phyloP scores from a whole-genome alignment of 2,113 vertebrate genomes.

The Hemibates koningsi region DNA sequence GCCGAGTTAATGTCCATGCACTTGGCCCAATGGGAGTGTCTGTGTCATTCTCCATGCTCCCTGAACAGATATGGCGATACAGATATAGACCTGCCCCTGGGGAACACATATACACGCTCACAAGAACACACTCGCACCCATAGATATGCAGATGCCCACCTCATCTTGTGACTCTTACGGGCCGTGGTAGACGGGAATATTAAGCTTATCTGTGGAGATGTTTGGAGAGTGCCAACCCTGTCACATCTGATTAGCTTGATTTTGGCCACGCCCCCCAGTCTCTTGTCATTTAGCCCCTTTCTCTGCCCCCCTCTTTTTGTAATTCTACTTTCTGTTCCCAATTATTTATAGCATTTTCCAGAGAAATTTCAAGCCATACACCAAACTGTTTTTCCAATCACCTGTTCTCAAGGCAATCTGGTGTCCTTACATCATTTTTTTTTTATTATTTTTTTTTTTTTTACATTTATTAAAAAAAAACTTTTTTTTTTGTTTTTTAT shows the following conservation, averaged over 20 bases:
- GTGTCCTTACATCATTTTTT: background rate
- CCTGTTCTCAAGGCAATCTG: background rate
- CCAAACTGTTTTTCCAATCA: background rate
- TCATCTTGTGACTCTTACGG: slow-evolving; percentile 16
- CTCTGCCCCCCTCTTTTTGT: background rate
- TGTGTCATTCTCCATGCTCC: slow-evolving; percentile 52
- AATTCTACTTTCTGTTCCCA: background rate
- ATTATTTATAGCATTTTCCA: background rate
- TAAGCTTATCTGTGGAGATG: slow-evolving; percentile 37
- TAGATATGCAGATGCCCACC: slow-evolving; percentile 4
- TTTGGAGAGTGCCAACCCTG: slow-evolving; percentile 32
- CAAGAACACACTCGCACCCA: background rate
- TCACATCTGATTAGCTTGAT: slow-evolving; percentile 61
- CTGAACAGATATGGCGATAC: slow-evolving; percentile 36
- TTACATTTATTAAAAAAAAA: background rate
- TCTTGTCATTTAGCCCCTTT: background rate
- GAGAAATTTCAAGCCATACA: background rate
- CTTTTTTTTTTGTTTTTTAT: too few relatives aligned
- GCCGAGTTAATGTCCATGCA: slow-evolving; percentile 64
- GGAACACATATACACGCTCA: background rate
- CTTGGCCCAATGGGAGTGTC: slow-evolving; percentile 34
- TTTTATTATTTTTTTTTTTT: background rate
- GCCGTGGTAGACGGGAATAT: slow-evolving; percentile 35
- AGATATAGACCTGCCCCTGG: slow-evolving; percentile 40
- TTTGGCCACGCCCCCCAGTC: background rate